These are phyloP conservation scores for Nothobranchius furzeri DNA, from an alignment of 2,113 vertebrate genomes.

Conservation along the genomic window DNA sequence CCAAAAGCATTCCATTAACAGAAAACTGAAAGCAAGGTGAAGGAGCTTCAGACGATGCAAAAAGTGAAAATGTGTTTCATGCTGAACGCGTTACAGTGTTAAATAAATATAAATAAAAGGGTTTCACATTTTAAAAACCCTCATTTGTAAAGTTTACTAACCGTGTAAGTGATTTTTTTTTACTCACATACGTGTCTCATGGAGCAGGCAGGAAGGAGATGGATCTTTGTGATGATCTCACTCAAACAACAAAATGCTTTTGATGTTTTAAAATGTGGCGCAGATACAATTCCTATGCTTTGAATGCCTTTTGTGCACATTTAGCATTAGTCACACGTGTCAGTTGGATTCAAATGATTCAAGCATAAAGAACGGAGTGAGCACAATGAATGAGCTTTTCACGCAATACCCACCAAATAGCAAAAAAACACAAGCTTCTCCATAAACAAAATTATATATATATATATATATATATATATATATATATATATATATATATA, in stretches of 20 bases:
- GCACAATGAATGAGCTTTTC: background rate
- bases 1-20: slow-evolving; percentile 4
- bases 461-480: too few species aligned
- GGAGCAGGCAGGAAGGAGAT: background rate
- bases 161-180: too few species aligned
- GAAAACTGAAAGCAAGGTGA: background rate
- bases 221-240: too few species aligned
- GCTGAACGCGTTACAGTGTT: too few species aligned
- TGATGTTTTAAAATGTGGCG: too few species aligned
- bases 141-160: background rate
- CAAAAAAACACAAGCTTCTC: background rate
- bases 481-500: too few species aligned
- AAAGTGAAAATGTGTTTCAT: background rate
- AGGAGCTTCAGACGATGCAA: background rate
- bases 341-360: background rate
- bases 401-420: background rate
- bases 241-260: too few species aligned
- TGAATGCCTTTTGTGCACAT: background rate
- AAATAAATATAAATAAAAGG: background rate
- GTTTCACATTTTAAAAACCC: background rate
- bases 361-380: background rate
- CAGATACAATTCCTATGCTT: background rate
- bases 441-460: background rate
- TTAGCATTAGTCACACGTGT: background rate
- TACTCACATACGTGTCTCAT: too few species aligned